Evolutionary conservation across 1,140 invertebrate species (phyloP).

Genomic region (Drosophila simulans): DNA sequence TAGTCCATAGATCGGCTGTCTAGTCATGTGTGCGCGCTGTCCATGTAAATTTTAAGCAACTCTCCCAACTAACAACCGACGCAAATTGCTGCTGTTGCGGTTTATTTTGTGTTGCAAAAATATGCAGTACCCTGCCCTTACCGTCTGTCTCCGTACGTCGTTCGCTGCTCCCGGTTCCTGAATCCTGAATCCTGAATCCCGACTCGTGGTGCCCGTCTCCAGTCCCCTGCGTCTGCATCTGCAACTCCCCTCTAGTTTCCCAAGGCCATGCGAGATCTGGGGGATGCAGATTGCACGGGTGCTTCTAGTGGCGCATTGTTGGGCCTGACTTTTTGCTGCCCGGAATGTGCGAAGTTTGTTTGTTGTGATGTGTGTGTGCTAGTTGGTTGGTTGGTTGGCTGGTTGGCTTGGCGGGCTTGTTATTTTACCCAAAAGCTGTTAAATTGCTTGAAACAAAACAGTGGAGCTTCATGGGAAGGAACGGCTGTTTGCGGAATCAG

Average conservation of each 20-base stretch:
- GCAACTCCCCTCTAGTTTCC: neutral
- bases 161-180: neutral
- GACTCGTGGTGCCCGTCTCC: neutral
- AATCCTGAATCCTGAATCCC: constrained; percentile 9
- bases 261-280: neutral
- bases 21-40: constrained; percentile 61
- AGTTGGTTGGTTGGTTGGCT: neutral
- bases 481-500: constrained; percentile 23
- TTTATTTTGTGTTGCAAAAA: constrained; percentile 83
- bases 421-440: constrained; percentile 83
- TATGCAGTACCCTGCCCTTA: constrained; percentile 38
- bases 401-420: constrained; percentile 58
- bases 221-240: constrained; percentile 11
- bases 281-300: constrained; percentile 2
- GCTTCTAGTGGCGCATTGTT: constrained; percentile 64
- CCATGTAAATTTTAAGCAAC: constrained; percentile 73
- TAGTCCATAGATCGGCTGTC: constrained; percentile 58
- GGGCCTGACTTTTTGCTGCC: constrained; percentile 73
- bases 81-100: constrained; percentile 80
- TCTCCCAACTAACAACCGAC: constrained; percentile 75
- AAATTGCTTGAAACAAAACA: constrained; percentile 80
- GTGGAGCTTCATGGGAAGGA: constrained; percentile 39
- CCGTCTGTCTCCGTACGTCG: constrained; percentile 4
- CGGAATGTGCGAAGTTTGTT: constrained; percentile 53
- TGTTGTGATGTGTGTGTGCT: constrained; percentile 49